Evolutionary conservation across 1,140 invertebrate genomes (phyloP), one percentile per base, ranked within the genome.

Genomic region (Latrodectus geometricus): DNA sequence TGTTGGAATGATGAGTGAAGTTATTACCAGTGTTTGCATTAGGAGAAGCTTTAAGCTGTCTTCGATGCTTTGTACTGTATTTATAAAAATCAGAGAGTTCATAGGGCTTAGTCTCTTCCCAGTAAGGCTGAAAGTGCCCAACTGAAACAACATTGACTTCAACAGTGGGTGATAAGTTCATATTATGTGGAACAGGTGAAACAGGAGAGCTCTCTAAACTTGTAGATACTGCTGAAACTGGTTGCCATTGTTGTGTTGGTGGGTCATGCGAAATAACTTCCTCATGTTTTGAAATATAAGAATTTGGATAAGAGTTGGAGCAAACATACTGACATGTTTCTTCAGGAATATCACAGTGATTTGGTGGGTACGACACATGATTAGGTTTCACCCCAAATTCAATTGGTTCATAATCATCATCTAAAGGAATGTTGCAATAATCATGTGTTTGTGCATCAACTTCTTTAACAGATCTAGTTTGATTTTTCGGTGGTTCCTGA

Each of bases 11-110:
- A 14, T 61, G 54, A 61, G 17, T 1, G 2, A 61, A 17, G 17
- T 11, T 14, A 17, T 61, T 17, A 61, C 0, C 2, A 4, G 54
- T 8, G 8, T 17, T 61, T 14, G 54, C 54, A 61, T 17, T 61
- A 48, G 70, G 9, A 52, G 73, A 54, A 20, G 83, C 50, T 74
- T 21, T 49, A 9, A 69, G 79, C 52, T 87, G 87, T 54, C 95
- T 95, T 35, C 96, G 93, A 90, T 95, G 97, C 90, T 97, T 97
- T 35, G 96, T 97, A 75, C 97, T 98, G 90, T 98, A 98, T 91
- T 98, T 98, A 91, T 98, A 98, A 92, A 97, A 98, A 91, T 98
- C 97, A 0, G 96, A 95, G 95, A 98, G 97, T 92, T 98, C 97
- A 91, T 97, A 98, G 17, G 97, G 97, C 91, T 98, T 98, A 1